These are phyloP conservation scores for Ostrea denselamellosa DNA, from an alignment of 1,140 invertebrate genomes.

Conservation along the genomic window DNA sequence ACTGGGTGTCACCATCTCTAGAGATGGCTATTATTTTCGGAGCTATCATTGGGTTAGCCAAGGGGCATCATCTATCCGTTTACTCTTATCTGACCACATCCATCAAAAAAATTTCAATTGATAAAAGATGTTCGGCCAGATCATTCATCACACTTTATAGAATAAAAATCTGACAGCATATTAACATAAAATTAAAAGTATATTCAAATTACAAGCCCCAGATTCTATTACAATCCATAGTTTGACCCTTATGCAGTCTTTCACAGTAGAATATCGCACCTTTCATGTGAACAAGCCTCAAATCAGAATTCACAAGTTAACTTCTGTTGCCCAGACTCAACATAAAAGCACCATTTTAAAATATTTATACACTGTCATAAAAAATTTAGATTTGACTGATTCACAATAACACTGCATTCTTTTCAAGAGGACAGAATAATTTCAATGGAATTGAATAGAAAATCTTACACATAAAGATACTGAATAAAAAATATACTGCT, in stretches of 20 bases:
- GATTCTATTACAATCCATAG: neutral
- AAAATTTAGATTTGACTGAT: neutral
- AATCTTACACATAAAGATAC: neutral
- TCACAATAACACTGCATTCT: constrained; percentile 1
- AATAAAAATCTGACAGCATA: constrained; percentile 34
- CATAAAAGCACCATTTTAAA: constrained; percentile 5
- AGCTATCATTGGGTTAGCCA: constrained; percentile 27
- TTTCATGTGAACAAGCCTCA: neutral
- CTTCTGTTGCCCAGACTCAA: neutral
- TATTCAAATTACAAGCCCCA: constrained; percentile 34
- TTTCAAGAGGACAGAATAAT: neutral
- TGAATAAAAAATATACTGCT: neutral
- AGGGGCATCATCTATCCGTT: constrained; percentile 20
- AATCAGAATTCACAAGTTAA: constrained; percentile 31
- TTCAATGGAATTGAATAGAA: neutral
- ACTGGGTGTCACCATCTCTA: constrained; percentile 6
- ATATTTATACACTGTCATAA: constrained; percentile 26
- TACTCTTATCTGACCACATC: constrained; percentile 7
- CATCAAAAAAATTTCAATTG: constrained; percentile 22
- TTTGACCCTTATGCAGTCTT: neutral
- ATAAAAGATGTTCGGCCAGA: neutral
- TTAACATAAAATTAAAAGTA: constrained; percentile 39
- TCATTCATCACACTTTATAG: constrained; percentile 19
- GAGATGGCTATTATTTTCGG: constrained; percentile 10
- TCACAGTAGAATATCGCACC: neutral